Conservation (phyloP, 2,797 vertebrate genomes). For the Phrynocephalus vlangalii region DNA sequence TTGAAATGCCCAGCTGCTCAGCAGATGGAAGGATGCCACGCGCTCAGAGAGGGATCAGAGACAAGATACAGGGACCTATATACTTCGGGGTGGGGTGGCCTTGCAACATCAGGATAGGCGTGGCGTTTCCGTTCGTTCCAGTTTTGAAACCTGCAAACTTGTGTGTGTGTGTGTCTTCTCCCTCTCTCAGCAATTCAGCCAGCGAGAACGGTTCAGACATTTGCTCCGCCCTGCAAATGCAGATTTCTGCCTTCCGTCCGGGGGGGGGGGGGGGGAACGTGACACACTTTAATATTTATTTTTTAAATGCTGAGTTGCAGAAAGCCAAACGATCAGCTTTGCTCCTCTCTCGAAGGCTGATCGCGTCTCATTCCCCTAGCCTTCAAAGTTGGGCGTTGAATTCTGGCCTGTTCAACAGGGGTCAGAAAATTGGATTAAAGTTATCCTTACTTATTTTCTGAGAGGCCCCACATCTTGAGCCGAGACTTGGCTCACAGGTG, state of each 20-base stretch:
- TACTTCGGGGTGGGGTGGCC: background rate
- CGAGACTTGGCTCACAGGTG: too few species aligned
- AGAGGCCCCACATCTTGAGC: background rate
- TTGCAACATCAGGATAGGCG: background rate
- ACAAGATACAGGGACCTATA: too few species aligned
- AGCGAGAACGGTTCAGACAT: too few species aligned
- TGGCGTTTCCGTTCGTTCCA: background rate
- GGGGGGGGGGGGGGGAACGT: too few species aligned
- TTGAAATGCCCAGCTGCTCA: background rate
- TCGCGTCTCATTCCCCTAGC: background rate
- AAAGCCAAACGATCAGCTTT: too few species aligned
- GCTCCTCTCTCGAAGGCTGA: too few species aligned
- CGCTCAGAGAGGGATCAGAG: background rate
- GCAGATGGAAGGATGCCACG: background rate
- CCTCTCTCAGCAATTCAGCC: too few species aligned
- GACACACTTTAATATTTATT: too few species aligned
- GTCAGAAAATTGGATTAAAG: background rate
- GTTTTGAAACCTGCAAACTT: background rate
- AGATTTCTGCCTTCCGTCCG: too few species aligned
- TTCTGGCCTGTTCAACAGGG: background rate
- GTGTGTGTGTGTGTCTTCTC: too few species aligned
- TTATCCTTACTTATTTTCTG: background rate
- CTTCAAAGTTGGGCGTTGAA: background rate
- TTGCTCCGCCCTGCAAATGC: too few species aligned
- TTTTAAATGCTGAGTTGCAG: too few species aligned